Base-by-base conservation (phyloP, 2,113 vertebrate species). In the Platycercus adscitus region DNA sequence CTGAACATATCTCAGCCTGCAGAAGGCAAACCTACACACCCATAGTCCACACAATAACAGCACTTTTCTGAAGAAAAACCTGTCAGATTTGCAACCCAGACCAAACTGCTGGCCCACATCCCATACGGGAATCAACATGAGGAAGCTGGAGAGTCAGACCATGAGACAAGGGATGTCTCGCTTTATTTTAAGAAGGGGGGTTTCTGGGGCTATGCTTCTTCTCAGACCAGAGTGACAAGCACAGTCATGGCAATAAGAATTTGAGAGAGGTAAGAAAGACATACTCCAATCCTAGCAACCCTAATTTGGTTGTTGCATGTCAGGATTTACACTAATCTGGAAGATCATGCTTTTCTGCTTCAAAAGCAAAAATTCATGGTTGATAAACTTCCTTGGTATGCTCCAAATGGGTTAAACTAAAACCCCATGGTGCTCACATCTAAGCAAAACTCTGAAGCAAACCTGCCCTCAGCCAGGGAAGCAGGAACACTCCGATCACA, bases 351-450 rank as follows among this genome's bases (percentile, higher is more conserved):
- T 75, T 80, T 50, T 76, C 10, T 37, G 53, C 4, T 4, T 44
- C n/a, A n/a, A 65, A 81, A 81, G 43, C 23, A 70, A 81, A 81
- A 21, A 3, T 72, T 75, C 18, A 35, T 53, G 5, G 12, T 33
- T 68, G 49, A 65, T 26, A 76, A 52, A 61, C 3, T 4, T 80
- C 63, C 21, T 79, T 43, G 13, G 13, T 68, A 43, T 25, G 39
- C 7, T 78, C 29, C 52, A 82, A 31, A 61, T 18, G 7, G 18
- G 3, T 56, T 73, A 52, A 79, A 72, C 25, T 53, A 79, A 53
- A 85, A 77, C 44, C 12, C 11, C 0, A 0, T 17, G 17, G 13
- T 2, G 2, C 23, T 66, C 21, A 47, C 14, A 0, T 33, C 33
- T n/a, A 69, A 35, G 28, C 28, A 47, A 82, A 77, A 35, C 15